Conservation (phyloP, 2,797 vertebrate species). For the Muscicapa comitata region DNA sequence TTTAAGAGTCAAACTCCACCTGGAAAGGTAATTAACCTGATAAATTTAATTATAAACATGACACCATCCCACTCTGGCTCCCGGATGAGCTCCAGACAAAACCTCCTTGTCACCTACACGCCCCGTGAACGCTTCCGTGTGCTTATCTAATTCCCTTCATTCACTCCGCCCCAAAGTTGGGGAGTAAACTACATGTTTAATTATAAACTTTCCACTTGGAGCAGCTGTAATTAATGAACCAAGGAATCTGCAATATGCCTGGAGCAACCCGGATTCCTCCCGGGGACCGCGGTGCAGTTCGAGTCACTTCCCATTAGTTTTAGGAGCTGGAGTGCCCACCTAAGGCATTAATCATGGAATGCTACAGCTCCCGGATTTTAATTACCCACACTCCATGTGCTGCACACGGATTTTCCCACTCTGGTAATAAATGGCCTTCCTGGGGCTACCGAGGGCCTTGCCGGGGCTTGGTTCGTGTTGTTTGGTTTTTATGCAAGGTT, state of each 20-base stretch:
- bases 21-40: background rate
- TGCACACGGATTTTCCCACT: background rate
- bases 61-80: background rate
- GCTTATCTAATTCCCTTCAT: conserved; percentile 72
- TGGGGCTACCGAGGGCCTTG: background rate
- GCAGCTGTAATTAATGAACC: conserved; percentile 81
- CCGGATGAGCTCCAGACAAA: background rate
- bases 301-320: conserved; percentile 74
- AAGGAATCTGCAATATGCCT: conserved; percentile 67
- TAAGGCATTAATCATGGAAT: conserved; percentile 69
- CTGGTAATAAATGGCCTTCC: conserved; percentile 39
- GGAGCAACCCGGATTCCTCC: conserved; percentile 72
- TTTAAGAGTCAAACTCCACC: rapidly evolving
- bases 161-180: conserved; percentile 66
- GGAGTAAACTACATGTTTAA: conserved; percentile 77
- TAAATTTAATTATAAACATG: background rate
- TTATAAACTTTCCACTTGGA: conserved; percentile 76
- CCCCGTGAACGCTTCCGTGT: conserved; percentile 34
- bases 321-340: conserved; percentile 59
- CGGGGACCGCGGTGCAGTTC: conserved; percentile 44
- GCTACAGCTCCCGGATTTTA: conserved; percentile 43
- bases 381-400: conserved; percentile 43
- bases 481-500: background rate
- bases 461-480: background rate
- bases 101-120: conserved; percentile 19